Evolutionary conservation across 2,113 vertebrate genomes (phyloP).

Genomic region (Psittacara wagleri): DNA sequence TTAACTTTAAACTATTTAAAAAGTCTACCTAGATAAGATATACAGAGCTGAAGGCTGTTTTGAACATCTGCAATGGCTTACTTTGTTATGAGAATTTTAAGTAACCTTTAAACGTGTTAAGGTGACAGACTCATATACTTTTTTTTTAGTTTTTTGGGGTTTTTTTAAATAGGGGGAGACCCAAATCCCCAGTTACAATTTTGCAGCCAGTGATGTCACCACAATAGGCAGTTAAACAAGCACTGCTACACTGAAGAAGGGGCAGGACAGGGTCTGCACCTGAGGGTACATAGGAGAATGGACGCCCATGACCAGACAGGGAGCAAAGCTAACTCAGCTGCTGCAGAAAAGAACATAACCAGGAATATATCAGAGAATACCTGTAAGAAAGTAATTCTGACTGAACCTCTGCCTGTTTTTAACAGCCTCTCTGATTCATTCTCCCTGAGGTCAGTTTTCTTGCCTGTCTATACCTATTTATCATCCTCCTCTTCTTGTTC

Average conservation of each 20-base stretch:
- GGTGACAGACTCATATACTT: background rate
- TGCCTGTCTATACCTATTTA: background rate
- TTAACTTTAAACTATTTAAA: background rate
- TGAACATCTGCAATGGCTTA: background rate
- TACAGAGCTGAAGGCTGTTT: background rate
- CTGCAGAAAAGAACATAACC: background rate
- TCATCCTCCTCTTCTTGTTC: background rate
- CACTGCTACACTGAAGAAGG: background rate
- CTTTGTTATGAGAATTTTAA: background rate
- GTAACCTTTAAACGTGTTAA: background rate
- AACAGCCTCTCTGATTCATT: background rate
- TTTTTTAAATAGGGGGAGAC: background rate
- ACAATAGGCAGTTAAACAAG: background rate
- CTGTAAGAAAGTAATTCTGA: background rate
- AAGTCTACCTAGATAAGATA: background rate
- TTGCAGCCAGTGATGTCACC: background rate
- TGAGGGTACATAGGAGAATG: background rate
- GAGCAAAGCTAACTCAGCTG: background rate
- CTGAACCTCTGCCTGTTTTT: background rate
- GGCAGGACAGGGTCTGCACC: background rate
- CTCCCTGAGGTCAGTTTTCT: background rate
- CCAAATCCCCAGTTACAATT: background rate
- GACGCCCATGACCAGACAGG: background rate
- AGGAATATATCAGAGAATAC: background rate
- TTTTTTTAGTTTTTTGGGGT: accelerated